Base-by-base conservation (phyloP, 2,797 vertebrate species). In the Scleropages formosus region DNA sequence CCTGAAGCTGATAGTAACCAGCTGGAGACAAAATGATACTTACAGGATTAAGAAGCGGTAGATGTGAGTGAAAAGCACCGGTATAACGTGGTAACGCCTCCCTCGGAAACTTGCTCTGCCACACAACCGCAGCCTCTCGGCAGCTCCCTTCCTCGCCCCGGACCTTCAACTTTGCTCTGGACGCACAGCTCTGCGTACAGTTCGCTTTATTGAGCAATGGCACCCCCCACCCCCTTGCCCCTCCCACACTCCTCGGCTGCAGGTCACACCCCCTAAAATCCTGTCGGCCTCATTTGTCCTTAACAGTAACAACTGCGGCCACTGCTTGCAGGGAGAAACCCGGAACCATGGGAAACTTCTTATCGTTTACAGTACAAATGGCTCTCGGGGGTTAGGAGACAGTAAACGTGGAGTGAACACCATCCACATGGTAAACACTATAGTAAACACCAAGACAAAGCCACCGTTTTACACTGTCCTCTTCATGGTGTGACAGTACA, bases 101-200 rank as follows among this genome's bases (percentile, higher is more conserved):
- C 56, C 53, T 56, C 53, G 12, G 12, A 9, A 58, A 12, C 9
- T 18, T 1, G 59, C 9, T 15, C 1, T 22, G 20, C 20, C 10
- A 4, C 59, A 22, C 16, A 61, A 61, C 59, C 61, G 61, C n/a
- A 47, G 0, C 24, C 0, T 18, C 22, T 51, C 18, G 26, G 49
- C 15, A 1, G 56, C 56, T 44, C 61, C n/a, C 53, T 72, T 0
- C 20, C 46, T 73, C 73, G 83, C 90, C 78, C 78, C 46, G 1
- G 75, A 79, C 47, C 67, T 39, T 90, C 87, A 93, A 88, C 90
- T 90, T 90, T 91, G 88, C 62, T 73, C 87, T 82, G 74, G 61
- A 86, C 78, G 67, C 62, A 82, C 72, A 61, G 67, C 78, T 75
- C 64, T 10, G 13, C 72, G 59, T 78, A 31, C 65, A 0, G 0